Evolutionary conservation across 1,140 invertebrate genomes (phyloP).

Genomic region (Drosophila quadrilineata): DNA sequence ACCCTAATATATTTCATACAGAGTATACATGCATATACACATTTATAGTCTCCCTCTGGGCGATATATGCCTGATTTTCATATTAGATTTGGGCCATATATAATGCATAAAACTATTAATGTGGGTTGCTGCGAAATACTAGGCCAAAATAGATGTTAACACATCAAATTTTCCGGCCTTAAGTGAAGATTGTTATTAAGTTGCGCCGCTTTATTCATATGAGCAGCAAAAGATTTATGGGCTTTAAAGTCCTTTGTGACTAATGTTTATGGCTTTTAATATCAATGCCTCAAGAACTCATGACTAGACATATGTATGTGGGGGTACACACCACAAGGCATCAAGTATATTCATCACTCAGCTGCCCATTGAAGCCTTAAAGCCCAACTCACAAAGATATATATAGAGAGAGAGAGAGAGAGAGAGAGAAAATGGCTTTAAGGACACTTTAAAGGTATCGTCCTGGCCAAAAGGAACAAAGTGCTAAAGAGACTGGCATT

Average conservation of each 20-base stretch:
- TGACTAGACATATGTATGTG: no score
- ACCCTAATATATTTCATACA: no score
- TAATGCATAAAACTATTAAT: not conserved
- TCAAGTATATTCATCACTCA: not conserved
- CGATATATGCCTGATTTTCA: conserved; percentile 12
- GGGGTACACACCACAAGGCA: no score
- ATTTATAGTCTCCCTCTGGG: no score
- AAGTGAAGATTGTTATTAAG: no score
- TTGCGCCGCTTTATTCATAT: no score
- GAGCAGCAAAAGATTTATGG: conserved; percentile 2
- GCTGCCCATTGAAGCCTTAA: conserved; percentile 3
- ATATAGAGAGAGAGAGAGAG: no score
- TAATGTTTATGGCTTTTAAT: conserved; percentile 1
- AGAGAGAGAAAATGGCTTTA: conserved; percentile 1
- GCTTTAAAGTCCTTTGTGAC: not conserved
- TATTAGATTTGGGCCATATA: conserved; percentile 25
- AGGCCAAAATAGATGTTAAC: not conserved
- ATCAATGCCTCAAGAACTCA: not conserved
- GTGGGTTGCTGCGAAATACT: not conserved
- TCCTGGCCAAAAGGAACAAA: not conserved
- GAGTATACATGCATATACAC: no score
- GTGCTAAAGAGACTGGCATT: conserved; percentile 6
- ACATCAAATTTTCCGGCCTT: not conserved
- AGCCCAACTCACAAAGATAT: no score
- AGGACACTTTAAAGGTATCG: conserved; percentile 17